Percentiles rank a stretch among this genome's conserved stretches.
Conservation (phyloP, 2,888 invertebrate genomes). For the Cordilura impudica region DNA sequence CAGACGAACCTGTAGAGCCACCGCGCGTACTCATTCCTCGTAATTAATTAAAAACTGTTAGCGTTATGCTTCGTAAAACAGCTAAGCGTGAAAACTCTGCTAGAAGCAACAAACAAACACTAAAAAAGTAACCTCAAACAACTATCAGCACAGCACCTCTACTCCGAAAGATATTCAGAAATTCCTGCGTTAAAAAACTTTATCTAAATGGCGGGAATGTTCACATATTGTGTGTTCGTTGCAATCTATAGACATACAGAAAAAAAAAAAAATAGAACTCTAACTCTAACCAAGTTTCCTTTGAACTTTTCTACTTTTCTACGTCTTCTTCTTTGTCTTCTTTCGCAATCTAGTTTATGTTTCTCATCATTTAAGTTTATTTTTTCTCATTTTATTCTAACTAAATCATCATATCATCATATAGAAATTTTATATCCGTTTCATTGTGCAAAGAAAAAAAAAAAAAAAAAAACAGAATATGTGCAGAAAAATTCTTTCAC, state of each 20-base stretch:
- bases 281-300: background rate
- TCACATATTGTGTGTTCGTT: conserved; percentile 17
- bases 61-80: conserved; percentile 54
- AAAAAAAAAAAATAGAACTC: background rate
- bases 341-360: background rate
- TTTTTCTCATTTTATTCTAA: too few species aligned
- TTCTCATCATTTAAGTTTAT: background rate
- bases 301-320: background rate
- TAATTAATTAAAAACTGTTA: conserved; percentile 62
- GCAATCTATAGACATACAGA: too few species aligned
- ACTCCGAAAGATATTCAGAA: conserved; percentile 11
- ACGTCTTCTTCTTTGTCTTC: background rate
- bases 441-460: background rate
- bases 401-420: background rate
- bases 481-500: conserved; percentile 9
- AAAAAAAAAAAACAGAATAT: background rate
- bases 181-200: conserved; percentile 40
- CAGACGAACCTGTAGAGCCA: background rate
- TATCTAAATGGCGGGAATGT: conserved; percentile 54
- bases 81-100: conserved; percentile 21
- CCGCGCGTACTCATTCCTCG: conserved; percentile 53
- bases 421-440: background rate
- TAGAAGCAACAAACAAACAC: background rate
- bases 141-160: background rate
- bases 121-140: background rate